Conservation (phyloP, 2,888 invertebrate species). For the Macaria notata region DNA sequence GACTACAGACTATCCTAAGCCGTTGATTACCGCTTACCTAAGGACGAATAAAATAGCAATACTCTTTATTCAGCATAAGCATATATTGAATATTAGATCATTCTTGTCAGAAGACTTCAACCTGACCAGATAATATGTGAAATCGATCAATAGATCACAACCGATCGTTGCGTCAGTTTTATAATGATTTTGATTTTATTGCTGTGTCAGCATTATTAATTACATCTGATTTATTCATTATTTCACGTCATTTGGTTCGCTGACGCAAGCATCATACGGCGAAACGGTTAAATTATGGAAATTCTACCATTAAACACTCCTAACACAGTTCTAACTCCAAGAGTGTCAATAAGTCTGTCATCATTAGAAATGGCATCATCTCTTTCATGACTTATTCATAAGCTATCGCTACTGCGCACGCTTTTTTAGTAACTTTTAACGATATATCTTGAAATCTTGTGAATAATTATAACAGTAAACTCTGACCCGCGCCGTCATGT, state of each 20-base stretch:
- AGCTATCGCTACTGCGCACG: constrained; percentile 18
- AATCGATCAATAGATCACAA: too few species aligned
- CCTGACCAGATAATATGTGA: too few species aligned
- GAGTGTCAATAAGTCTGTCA: constrained; percentile 7
- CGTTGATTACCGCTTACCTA: too few species aligned
- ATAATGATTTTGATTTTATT: too few species aligned
- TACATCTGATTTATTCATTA: too few species aligned
- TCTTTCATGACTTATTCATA: constrained; percentile 17
- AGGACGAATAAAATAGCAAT: too few species aligned
- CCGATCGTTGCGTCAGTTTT: too few species aligned
- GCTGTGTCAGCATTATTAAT: too few species aligned
- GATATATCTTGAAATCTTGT: constrained; percentile 14
- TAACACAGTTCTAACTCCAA: constrained; percentile 14
- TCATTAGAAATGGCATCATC: constrained; percentile 18
- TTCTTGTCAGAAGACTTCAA: too few species aligned
- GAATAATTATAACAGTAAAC: constrained; percentile 18
- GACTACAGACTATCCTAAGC: too few species aligned
- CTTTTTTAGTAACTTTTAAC: constrained; percentile 6
- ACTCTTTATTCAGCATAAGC: too few species aligned
- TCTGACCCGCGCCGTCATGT: constrained; percentile 20
- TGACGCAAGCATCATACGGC: constrained; percentile 18
- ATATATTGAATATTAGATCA: too few species aligned
- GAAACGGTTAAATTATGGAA: constrained; percentile 7
- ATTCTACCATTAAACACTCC: constrained; percentile 6
- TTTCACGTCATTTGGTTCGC: constrained; percentile 3